Base-by-base conservation (phyloP, 2,797 vertebrate genomes). In the Smutsia temminckii region DNA sequence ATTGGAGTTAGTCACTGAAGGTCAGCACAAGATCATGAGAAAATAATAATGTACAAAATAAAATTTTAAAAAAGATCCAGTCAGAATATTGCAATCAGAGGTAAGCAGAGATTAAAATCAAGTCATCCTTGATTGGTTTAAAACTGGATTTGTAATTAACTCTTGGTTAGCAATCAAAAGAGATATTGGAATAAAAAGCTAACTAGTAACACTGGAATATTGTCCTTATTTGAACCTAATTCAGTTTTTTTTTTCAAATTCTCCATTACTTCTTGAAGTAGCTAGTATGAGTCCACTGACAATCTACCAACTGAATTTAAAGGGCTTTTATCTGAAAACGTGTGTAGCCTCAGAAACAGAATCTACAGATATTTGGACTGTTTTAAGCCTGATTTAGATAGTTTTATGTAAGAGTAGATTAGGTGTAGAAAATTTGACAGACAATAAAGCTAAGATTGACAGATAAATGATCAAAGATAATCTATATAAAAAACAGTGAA, bases 241-340 rank as follows among this genome's bases (percentile, higher is more conserved):
- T 84, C 1, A 69, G 16, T 14, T 21, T 80, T 77, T 27, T 27
- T 91, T 86, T 72, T 29, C 13, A 68, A 55, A 81, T 72, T 85
- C 6, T 59, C 29, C 11, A 40, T 55, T 27, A 8, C 29, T 69
- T 86, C 68, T 92, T 85, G 29, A 84, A 66, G 17, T 80, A 93
- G 18, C 32, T 69, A 34, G 6, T 17, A 42, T 42, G 32, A 90
- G 71, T 93, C 3, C 57, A 63, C 34, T 59, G 59, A 40, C 2
- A 72, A 37, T 69, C 23, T 68, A 96, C 8, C 40, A 80, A 42
- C 9, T 66, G 25, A 84, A 49, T 90, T 77, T 95, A 94, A 97
- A 72, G 7, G 6, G 3, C 0, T 29, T 89, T 89, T 72, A 53
- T 81, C 6, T 63, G 63, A 92, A 91, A 79, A 86, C 59, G 13